Evolutionary conservation across 2,797 vertebrate species (phyloP).

Genomic region (Lithobates pipiens): DNA sequence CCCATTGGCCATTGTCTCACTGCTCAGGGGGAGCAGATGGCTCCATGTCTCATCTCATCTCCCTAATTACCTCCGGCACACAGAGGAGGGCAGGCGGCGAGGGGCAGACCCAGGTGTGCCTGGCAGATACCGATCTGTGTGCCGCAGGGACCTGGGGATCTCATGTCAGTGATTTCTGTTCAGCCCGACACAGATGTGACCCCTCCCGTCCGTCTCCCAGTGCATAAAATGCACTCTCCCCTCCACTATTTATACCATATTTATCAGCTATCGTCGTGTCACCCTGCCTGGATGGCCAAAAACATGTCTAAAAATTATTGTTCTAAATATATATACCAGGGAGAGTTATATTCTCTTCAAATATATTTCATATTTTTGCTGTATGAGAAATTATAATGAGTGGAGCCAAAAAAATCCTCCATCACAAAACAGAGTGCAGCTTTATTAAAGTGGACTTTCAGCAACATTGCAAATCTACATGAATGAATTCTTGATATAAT

Average conservation of each 20-base stretch:
- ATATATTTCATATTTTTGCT: no score
- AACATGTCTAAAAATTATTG: no score
- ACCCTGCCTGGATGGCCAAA: no score
- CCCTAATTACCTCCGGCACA: constrained; percentile 48
- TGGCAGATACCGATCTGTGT: not conserved
- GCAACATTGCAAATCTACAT: no score
- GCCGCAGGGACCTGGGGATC: constrained; percentile 12
- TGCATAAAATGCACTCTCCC: not conserved
- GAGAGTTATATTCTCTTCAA: no score
- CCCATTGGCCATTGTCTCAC: not conserved
- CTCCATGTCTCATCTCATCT: constrained; percentile 38
- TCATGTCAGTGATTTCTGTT: constrained; percentile 19
- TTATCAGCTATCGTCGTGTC: not conserved
- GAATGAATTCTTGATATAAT: no score
- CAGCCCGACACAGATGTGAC: constrained; percentile 28
- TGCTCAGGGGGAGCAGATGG: constrained; percentile 47
- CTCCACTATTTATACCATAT: not conserved
- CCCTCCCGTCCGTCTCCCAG: not conserved
- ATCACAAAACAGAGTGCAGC: no score
- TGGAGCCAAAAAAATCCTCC: no score
- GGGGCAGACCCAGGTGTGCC: constrained; percentile 35
- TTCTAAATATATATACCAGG: no score
- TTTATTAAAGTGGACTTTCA: no score
- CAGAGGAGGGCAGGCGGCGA: constrained; percentile 1
- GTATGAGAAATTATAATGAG: no score